Evolutionary conservation across 2,888 invertebrate genomes (phyloP), one percentile per base, ranked within the genome.

Genomic region (Pristionchus maxplancki): DNA sequence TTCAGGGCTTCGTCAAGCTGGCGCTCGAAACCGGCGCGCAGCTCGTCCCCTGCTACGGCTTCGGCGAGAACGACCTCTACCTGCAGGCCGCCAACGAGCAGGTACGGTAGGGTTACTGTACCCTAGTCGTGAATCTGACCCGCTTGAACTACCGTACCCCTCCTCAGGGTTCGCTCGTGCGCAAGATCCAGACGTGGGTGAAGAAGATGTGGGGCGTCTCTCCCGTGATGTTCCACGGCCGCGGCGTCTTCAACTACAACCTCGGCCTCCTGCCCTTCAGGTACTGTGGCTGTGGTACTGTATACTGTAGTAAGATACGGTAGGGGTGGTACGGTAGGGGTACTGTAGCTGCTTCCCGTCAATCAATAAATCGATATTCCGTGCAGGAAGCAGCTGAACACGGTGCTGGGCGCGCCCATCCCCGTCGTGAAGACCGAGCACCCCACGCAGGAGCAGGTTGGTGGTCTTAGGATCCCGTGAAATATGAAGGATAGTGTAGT

Each of bases 201-300:
- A 95, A 94, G 81, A 92, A 92, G 50, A 67, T 93, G 9, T 87
- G 94, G 44, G 95, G 95, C 34, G 95, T 95, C 90, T 95, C 95
- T 5, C 95, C 95, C 5, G 95, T 95, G 5, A 87, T 95, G 11
- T 95, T 95, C 90, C 93, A 95, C 89, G 96, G 96, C 5, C 96
- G 98, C 64, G 98, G 98, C 6, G 96, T 98, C 89, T 97, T 98
- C 94, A 98, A 98, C 95, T 98, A 98, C 94, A 85, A 62, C 64
- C 97, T 97, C 94, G 98, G 98, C 0, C 95, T 97, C 8, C 95
- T 98, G 87, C 98, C 98, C 0, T 96, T 96, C 85, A 90, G 94
- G 3, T 78, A 78, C 37, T 4, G 58, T 58, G 15, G n/a, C n/a
- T 58, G 20, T 17, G 58, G 28, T 78, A 37, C 67, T 6, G 44